phyloP scores from a whole-genome alignment of 2,888 invertebrate genomes.

The Endotricha flammealis region DNA sequence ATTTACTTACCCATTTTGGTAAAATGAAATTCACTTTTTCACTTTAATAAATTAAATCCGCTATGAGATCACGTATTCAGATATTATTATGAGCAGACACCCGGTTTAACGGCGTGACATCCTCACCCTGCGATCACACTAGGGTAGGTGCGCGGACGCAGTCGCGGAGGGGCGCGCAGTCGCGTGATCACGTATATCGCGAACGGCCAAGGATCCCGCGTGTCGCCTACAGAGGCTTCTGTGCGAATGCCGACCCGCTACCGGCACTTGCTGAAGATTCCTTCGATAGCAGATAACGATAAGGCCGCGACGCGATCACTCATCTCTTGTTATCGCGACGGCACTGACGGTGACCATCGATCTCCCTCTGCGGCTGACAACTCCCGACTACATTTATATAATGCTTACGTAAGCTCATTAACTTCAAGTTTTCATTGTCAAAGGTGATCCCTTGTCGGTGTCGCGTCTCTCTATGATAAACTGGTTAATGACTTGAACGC shows the following conservation, averaged over 20 bases:
- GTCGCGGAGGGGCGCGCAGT: constrained; percentile 32
- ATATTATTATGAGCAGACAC: constrained; percentile 42
- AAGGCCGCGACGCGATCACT: constrained; percentile 59
- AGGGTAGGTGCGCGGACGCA: constrained; percentile 43
- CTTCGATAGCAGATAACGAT: constrained; percentile 70
- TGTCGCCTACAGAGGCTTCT: constrained; percentile 68
- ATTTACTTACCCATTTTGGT: constrained; percentile 61
- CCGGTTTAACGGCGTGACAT: constrained; percentile 55
- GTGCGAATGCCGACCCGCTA: constrained; percentile 64
- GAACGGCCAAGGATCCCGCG: constrained; percentile 63
- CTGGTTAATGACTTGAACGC: too few relatives aligned
- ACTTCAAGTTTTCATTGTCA: constrained; percentile 7
- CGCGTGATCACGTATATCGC: constrained; percentile 29
- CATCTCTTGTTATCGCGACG: constrained; percentile 64
- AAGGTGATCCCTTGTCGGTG: constrained; percentile 1
- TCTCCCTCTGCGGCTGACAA: constrained; percentile 38
- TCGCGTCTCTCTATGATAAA: too few relatives aligned
- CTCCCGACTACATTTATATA: constrained; percentile 22
- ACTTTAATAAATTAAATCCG: constrained; percentile 49
- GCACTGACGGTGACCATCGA: constrained; percentile 49
- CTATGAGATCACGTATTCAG: constrained; percentile 61
- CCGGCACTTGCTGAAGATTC: constrained; percentile 57
- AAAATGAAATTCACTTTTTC: constrained; percentile 54
- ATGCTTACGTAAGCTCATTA: constrained; percentile 35
- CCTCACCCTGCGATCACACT: constrained; percentile 53